These are phyloP conservation scores for Lobophora halterata DNA, from an alignment of 2,888 invertebrate species.

Conservation along the genomic window DNA sequence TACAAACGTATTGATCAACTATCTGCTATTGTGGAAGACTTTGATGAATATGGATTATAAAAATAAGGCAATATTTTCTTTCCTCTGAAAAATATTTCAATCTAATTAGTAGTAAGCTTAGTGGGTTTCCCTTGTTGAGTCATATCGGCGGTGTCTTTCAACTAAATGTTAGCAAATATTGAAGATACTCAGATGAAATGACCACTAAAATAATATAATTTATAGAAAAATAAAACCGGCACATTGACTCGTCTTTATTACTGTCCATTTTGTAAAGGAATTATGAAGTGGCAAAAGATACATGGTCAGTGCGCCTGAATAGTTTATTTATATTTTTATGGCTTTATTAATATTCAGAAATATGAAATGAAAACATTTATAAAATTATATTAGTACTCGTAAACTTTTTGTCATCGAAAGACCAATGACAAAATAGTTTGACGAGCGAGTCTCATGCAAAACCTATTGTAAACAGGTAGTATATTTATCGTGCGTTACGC, in stretches of 20 bases:
- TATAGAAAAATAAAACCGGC: slow-evolving; percentile 12
- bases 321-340: slow-evolving; percentile 20
- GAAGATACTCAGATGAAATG: slow-evolving; percentile 8
- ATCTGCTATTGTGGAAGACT: no score
- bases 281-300: slow-evolving; percentile 27
- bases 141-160: slow-evolving; percentile 3
- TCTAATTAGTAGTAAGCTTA: no score
- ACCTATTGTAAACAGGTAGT: no score
- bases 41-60: no score
- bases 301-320: slow-evolving; percentile 14
- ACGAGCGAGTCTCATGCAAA: no score
- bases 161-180: slow-evolving; percentile 4
- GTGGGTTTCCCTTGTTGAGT: no score
- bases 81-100: no score
- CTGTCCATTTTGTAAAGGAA: slow-evolving; percentile 24
- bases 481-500: no score
- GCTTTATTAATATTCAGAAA: slow-evolving; percentile 20
- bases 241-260: slow-evolving; percentile 19
- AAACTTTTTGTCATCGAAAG: background rate
- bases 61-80: no score
- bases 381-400: slow-evolving; percentile 1
- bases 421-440: no score
- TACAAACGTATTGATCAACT: no score
- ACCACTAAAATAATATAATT: slow-evolving; percentile 11
- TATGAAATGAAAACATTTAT: slow-evolving; percentile 3